A percentile compares a stretch with the other conserved stretches of the same genome.
Conservation (phyloP, 1,140 invertebrate species). For the Saccostrea echinata region DNA sequence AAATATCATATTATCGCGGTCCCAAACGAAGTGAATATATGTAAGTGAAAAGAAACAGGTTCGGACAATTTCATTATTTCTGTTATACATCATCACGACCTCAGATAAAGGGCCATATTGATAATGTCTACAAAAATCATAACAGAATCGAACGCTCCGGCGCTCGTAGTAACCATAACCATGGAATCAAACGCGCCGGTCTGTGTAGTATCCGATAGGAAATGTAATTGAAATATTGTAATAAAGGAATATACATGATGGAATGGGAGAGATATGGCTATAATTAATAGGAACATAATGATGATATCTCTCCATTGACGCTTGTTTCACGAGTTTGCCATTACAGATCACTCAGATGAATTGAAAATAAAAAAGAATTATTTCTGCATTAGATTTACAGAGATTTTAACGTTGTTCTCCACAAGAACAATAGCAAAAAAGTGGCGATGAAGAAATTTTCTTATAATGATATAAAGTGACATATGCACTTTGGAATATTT, state of each 20-base stretch:
- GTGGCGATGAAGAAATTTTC: neutral
- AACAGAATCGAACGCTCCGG: conserved; percentile 10
- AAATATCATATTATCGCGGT: conserved; percentile 24
- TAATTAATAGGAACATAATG: conserved; percentile 29
- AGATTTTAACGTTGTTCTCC: neutral
- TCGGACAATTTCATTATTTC: conserved; percentile 34
- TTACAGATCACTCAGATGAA: conserved; percentile 33
- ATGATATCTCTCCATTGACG: conserved; percentile 27
- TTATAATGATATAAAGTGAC: neutral
- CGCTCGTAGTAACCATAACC: neutral
- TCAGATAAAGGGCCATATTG: conserved; percentile 18
- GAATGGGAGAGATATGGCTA: conserved; percentile 27
- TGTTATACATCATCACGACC: conserved; percentile 9
- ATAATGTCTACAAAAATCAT: conserved; percentile 28
- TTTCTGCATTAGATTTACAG: neutral
- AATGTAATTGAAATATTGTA: conserved; percentile 35
- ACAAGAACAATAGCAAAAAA: neutral
- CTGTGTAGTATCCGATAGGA: conserved; percentile 3
- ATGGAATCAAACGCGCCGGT: conserved; percentile 5
- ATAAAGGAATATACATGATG: conserved; percentile 31
- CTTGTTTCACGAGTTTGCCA: conserved; percentile 11
- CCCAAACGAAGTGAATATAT: conserved; percentile 16
- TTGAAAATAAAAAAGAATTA: neutral
- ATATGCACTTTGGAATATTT: no score
- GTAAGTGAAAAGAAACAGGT: conserved; percentile 25